Percentiles rank a stretch among this genome's conserved stretches.
Evolutionary conservation across 1,140 invertebrate species (phyloP).

Genomic region (Popillia japonica): DNA sequence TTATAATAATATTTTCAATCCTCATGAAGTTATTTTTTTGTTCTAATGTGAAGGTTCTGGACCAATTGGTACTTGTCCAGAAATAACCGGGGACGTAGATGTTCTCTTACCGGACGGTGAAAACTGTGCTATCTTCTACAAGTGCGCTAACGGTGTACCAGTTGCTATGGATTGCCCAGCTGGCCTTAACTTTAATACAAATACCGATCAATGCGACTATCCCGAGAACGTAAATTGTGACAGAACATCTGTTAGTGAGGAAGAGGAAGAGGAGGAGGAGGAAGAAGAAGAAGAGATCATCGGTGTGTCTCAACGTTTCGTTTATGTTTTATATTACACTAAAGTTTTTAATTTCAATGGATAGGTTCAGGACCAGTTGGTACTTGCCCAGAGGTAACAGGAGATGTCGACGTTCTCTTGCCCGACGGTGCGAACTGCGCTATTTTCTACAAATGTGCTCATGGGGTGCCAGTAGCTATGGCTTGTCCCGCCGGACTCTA

Average conservation of each 20-base stretch:
- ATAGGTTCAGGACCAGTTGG: not conserved
- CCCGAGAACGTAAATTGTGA: conserved; percentile 10
- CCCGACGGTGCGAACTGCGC: not conserved
- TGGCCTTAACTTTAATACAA: conserved; percentile 63
- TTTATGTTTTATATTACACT: too few relatives aligned
- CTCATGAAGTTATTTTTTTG: too few relatives aligned
- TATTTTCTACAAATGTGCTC: conserved; percentile 12
- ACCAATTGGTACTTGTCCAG: not conserved
- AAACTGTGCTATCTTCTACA: conserved; percentile 66
- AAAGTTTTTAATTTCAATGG: too few relatives aligned
- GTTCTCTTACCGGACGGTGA: conserved; percentile 17
- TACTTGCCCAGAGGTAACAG: not conserved
- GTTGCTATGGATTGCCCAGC: conserved; percentile 61
- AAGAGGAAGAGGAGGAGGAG: not conserved
- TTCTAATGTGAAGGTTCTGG: not conserved
- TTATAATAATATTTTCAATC: too few relatives aligned
- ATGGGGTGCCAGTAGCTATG: not conserved
- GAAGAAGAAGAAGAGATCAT: not conserved
- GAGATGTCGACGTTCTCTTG: not conserved
- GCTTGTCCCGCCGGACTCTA: not conserved
- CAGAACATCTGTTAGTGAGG: not conserved
- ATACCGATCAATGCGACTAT: conserved; percentile 42
- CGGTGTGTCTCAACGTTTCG: too few relatives aligned
- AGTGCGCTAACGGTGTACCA: conserved; percentile 63
- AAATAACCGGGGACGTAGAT: not conserved